Evolutionary conservation across 2,113 vertebrate genomes (phyloP).

Genomic region (Hydrolagus affinis): DNA sequence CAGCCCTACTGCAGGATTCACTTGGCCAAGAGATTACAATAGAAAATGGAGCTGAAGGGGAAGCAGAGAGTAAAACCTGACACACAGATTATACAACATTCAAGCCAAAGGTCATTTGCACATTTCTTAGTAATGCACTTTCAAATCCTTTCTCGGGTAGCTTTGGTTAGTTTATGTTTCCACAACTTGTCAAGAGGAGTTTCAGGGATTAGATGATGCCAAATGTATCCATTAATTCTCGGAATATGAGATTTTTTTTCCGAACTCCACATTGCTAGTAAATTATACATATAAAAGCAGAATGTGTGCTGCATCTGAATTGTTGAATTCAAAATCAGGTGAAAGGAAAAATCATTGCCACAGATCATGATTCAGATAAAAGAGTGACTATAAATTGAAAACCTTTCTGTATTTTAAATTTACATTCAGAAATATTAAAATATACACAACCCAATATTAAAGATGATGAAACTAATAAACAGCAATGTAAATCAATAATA

Average conservation of each 20-base stretch:
- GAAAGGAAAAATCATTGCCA: not conserved
- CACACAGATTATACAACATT: not conserved
- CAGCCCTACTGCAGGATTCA: slow-evolving; percentile 43
- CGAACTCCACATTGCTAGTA: not conserved
- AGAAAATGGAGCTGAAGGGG: slow-evolving; percentile 37
- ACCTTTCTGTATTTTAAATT: not conserved
- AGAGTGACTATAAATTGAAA: not conserved
- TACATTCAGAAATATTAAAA: not conserved
- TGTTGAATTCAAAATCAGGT: not conserved
- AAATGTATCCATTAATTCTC: not conserved
- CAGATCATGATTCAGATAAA: not conserved
- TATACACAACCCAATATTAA: not conserved
- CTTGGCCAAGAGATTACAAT: slow-evolving; percentile 41
- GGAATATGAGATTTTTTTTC: not conserved
- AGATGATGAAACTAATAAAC: not conserved
- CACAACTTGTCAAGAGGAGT: slow-evolving; percentile 43
- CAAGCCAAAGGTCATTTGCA: slow-evolving; percentile 23
- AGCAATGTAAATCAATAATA: not conserved
- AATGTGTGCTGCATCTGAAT: not conserved
- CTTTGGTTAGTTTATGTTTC: slow-evolving; percentile 39
- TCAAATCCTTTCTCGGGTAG: slow-evolving; percentile 40
- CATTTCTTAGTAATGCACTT: not conserved
- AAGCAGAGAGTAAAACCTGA: not conserved
- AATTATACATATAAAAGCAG: not conserved
- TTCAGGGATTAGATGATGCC: not conserved